phyloP scores from a whole-genome alignment of 2,797 vertebrate genomes.

The Danionella dracula region DNA sequence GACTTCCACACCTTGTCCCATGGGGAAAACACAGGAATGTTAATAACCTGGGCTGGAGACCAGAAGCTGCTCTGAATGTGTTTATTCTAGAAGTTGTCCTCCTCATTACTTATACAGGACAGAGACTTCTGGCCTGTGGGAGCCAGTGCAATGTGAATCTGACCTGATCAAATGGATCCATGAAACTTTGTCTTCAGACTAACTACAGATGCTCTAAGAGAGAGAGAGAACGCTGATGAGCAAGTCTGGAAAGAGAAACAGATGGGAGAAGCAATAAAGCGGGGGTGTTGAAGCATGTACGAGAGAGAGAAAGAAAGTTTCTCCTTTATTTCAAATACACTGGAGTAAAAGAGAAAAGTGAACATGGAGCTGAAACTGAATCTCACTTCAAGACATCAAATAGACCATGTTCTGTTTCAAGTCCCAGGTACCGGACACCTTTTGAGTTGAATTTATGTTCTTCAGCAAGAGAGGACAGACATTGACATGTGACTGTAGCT shows the following conservation, averaged over 20 bases:
- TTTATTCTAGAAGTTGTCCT: background rate
- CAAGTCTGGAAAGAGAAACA: background rate
- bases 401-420: no score
- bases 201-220: constrained; percentile 26
- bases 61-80: background rate
- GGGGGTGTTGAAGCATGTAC: background rate
- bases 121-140: constrained; percentile 39
- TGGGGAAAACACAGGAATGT: constrained; percentile 5
- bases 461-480: no score
- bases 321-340: no score
- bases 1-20: background rate
- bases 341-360: no score
- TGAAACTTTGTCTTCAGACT: constrained; percentile 40
- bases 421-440: no score
- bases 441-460: no score
- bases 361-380: constrained; percentile 32
- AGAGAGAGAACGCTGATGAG: background rate
- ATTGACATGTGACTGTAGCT: no score
- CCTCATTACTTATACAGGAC: background rate
- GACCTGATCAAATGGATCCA: constrained; percentile 36
- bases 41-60: constrained; percentile 18
- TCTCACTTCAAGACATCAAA: no score
- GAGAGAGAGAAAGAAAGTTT: constrained; percentile 30
- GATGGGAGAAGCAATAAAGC: background rate
- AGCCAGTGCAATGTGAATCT: constrained; percentile 44